Evolutionary conservation across 2,113 vertebrate genomes (phyloP).

Genomic region (Thamnaconus septentrionalis): DNA sequence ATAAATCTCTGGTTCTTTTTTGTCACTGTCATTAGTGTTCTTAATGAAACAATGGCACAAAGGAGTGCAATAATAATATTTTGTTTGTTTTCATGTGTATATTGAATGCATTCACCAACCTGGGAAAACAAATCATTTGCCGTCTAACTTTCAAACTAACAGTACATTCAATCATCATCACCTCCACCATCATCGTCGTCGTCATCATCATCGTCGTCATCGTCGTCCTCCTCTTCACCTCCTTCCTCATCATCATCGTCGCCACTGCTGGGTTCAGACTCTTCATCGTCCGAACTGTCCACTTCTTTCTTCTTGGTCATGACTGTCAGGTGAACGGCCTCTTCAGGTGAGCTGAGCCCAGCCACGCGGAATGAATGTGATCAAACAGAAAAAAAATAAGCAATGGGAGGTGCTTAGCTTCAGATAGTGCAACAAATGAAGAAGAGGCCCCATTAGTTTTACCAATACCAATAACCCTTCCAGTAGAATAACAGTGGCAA

Average conservation of each 20-base stretch:
- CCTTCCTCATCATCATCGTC: constrained; percentile 37
- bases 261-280: constrained; percentile 44
- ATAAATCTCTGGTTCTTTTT: no score
- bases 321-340: constrained; percentile 47
- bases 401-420: constrained; percentile 14
- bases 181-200: constrained; percentile 6
- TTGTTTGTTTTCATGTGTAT: no score
- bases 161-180: not conserved
- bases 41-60: no score
- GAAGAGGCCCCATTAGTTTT: constrained; percentile 12
- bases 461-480: not conserved
- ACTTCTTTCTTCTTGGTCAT: constrained; percentile 13
- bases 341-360: constrained; percentile 38
- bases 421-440: constrained; percentile 1
- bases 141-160: no score
- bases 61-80: no score
- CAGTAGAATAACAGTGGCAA: no score
- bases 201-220: constrained; percentile 2
- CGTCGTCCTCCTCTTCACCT: not conserved
- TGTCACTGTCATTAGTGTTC: no score
- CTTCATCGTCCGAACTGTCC: constrained; percentile 50
- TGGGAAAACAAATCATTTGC: no score
- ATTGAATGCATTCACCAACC: no score
- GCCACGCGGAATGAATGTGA: constrained; percentile 7
- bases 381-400: constrained; percentile 14